Base-by-base conservation (phyloP, 2,113 vertebrate species). In the Heterocephalus glaber region DNA sequence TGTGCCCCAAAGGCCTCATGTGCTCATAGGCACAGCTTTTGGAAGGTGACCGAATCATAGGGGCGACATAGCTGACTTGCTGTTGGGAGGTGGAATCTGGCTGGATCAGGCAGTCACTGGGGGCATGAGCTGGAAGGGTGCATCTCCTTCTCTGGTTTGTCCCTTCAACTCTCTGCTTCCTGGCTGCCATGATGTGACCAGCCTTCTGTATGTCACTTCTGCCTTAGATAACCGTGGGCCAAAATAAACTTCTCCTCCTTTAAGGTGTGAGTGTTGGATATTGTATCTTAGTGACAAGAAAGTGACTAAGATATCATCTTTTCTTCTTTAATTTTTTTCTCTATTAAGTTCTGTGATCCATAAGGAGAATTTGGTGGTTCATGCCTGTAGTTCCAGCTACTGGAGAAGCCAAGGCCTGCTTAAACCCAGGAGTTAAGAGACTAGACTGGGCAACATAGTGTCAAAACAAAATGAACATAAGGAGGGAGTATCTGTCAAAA, bases 401-500 rank as follows among this genome's bases (percentile, higher is more conserved):
- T 58, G 38, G 7, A 35, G 22, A 52, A 44, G 77, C 5, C 7
- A 49, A 86, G 16, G 63, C 74, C 16, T 24, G 44, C 0, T 4
- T 70, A 33, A 87, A 13, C 76, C 33, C 26, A 79, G 30, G 33
- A 58, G 12, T 28, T 28, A 12, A n/a, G 35, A 79, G 38, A 49
- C 17, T 1, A 77, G 58, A 8, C 19, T 79, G n/a, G 33, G 6
- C 49, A 58, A 87, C 41, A 86, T 8, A 49, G 38, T 33, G 19
- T 70, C 47, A 86, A 33, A 85, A 92, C 30, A 92, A 22, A 54
- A 66, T 22, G 44, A 79, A 3, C 28, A 80, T 65, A 72, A 83
- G 35, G n/a, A 92, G 66, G 63, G 5, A 44, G 16, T 33, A 88
- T 86, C 56, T 89, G 58, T 89, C 72, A 92, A 91, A 92, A 89